phyloP scores from a whole-genome alignment of 2,888 invertebrate genomes.

The Acrobasis consociella region DNA sequence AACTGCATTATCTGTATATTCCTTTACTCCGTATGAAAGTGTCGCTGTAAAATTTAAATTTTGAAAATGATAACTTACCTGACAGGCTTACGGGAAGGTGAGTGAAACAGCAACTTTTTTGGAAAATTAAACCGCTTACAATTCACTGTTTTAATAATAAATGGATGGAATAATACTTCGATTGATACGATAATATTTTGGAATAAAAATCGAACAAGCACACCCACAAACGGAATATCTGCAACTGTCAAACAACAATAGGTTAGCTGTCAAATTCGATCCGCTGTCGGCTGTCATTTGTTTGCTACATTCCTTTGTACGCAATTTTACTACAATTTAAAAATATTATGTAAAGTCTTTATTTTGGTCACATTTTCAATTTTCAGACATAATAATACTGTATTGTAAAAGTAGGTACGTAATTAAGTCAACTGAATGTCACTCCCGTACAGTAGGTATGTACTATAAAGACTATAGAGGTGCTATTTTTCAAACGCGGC shows the following conservation, averaged over 20 bases:
- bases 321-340: neutral
- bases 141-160: conserved; percentile 38
- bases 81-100: conserved; percentile 41
- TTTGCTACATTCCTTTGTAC: conserved; percentile 32
- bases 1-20: conserved; percentile 37
- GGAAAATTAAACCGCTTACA: conserved; percentile 33
- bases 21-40: conserved; percentile 42
- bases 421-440: too few species aligned
- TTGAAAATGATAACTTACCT: conserved; percentile 51
- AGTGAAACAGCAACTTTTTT: conserved; percentile 38
- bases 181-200: conserved; percentile 33
- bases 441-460: too few species aligned
- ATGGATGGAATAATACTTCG: conserved; percentile 28
- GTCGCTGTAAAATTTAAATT: conserved; percentile 22
- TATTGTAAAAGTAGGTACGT: too few species aligned
- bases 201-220: conserved; percentile 42
- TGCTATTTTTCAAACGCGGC: too few species aligned
- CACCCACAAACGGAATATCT: conserved; percentile 65
- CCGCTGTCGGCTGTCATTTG: conserved; percentile 28
- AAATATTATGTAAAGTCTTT: too few species aligned
- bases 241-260: conserved; percentile 40
- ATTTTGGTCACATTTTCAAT: too few species aligned
- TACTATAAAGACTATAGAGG: too few species aligned
- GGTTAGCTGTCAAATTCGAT: conserved; percentile 44
- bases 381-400: too few species aligned